Evolutionary conservation across 2,888 invertebrate genomes (phyloP), one percentile per base, ranked within the genome.

Genomic region (Amiota minor): DNA sequence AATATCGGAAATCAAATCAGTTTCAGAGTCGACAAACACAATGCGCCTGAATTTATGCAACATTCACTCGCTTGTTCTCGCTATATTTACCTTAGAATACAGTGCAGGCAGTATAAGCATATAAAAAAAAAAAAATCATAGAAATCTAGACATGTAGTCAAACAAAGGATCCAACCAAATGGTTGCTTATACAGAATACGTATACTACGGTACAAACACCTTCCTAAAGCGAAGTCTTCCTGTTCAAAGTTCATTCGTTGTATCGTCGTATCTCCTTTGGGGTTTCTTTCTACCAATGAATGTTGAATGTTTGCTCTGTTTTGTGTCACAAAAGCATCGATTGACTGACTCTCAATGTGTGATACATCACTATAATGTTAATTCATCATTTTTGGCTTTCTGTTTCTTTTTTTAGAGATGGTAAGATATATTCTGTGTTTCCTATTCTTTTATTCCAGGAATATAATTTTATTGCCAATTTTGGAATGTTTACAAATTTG

Each of bases 401-500:
- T 20, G 20, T 59, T 16, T 18, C 1, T 59, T 59, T 59, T 20
- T 59, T 18, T 59, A 56, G 23, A 61, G 47, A 20, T 49, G 49
- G 16, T 16, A n/a, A 53, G 53, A n/a, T n/a, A 23, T 23, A 35
- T 45, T 46, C 49, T 49, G 4, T 67, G 45, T 64, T 68, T 65
- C 18, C 1, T 11, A 18, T 62, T 18, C 55, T 45, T 12, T 50
- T 23, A 16, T 11, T 23, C 35, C 35, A 6, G 35, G 23, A 56
- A 62, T 76, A 74, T 73, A 77, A 79, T 80, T 76, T 79, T 82
- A 78, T 83, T 80, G 81, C 69, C 81, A 79, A 81, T 82, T 80
- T 78, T 76, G 81, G 78, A 79, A 75, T 84, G 80, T 83, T 83
- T 83, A 81, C 83, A 78, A 78, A 77, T 80, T 78, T 78, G 75